Evolutionary conservation across 1,140 invertebrate genomes (phyloP).

Genomic region (Cephus cinctus): DNA sequence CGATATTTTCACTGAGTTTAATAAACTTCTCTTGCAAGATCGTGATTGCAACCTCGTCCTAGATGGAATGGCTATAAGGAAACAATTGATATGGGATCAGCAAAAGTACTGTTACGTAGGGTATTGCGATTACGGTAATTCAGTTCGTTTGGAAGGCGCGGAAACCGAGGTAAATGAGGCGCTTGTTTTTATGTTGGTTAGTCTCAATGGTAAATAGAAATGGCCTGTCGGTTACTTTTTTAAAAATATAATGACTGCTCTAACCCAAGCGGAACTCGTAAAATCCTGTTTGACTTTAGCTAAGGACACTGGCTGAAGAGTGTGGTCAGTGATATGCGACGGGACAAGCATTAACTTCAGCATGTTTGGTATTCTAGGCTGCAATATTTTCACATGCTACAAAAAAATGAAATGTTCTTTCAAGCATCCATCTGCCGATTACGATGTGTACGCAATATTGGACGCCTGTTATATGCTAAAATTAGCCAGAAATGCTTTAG

Average conservation of each 20-base stretch:
- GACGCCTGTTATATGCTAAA: constrained; percentile 12
- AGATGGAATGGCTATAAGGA: constrained; percentile 5
- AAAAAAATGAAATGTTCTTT: not conserved
- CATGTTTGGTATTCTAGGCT: too few species aligned
- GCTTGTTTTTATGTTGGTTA: constrained; percentile 8
- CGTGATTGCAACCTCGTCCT: not conserved
- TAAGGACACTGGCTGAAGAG: too few species aligned
- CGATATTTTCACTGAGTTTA: too few species aligned
- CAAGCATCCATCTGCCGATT: constrained; percentile 2
- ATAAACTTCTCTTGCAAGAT: too few species aligned
- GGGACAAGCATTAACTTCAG: too few species aligned
- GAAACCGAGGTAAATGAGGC: constrained; percentile 1
- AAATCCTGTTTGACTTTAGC: too few species aligned
- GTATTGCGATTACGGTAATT: constrained; percentile 1
- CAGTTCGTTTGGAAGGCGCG: not conserved
- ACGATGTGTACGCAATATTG: constrained; percentile 2
- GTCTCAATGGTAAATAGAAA: constrained; percentile 2
- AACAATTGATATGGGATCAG: constrained; percentile 3
- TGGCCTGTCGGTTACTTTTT: constrained; percentile 9
- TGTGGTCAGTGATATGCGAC: too few species aligned
- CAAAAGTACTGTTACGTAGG: not conserved
- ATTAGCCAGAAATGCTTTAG: constrained; percentile 6
- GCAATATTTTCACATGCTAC: too few species aligned
- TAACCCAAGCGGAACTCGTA: not conserved
- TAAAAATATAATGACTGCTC: not conserved